Evolutionary conservation across 2,888 invertebrate species (phyloP), one percentile per base, ranked within the genome.

Genomic region (Flexamia atlantica): DNA sequence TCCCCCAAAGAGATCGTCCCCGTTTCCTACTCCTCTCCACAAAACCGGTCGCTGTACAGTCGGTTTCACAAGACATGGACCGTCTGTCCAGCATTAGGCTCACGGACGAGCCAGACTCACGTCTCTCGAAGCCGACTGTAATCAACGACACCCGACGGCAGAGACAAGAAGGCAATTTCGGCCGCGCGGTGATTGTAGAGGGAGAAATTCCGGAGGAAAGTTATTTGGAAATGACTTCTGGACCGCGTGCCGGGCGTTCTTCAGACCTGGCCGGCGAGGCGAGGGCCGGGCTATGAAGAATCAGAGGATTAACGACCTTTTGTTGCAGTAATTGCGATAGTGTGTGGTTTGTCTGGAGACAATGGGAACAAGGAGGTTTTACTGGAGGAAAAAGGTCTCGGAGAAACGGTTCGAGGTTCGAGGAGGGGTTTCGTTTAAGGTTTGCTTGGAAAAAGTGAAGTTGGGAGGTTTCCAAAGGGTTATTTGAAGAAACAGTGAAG

Each of bases 141-240:
- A n/a, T n/a, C 9, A 36, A 36, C 9, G 36, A 36, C 36, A 36
- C 36, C 36, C 9, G 36, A 36, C 9, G 36, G 36, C 36, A 36
- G 36, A 36, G 36, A 9, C 36, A 36, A 36, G 36, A 36, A 57
- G 57, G 57, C 28, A 64, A 7, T 28, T 4, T 4, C 12, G 46
- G 46, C 46, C 14, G 46, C 17, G 36, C 36, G 57, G 20, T n/a
- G n/a, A 57, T 20, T 23, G 23, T 23, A 10, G 23, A 25, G 1
- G 64, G 64, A 30, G 64, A 64, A 64, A 64, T 28, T 28, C 28
- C 64, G 14, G 30, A 64, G 64, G 64, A 64, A 64, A 64, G 64
- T 64, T 28, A 64, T 64, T 64, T 28, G 64, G 64, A 64, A 64
- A 64, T 64, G 14, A 25, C 64, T 64, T 14, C 3, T 14, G 2